Base-by-base conservation (phyloP, 2,797 vertebrate species). In the Sciurus vulgaris region DNA sequence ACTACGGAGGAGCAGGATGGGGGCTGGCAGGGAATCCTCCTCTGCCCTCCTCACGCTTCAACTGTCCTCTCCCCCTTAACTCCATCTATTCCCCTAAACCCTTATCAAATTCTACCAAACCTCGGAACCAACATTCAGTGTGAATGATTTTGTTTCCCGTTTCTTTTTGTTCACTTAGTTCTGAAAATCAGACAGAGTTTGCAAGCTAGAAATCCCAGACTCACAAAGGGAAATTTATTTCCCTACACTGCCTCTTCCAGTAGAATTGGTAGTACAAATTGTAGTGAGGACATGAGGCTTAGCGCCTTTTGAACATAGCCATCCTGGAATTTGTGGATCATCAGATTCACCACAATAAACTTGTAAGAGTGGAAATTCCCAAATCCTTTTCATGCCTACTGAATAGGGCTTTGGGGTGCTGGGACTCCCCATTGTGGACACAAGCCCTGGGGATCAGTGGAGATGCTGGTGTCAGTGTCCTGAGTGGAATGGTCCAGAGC, bases 151-250 rank as follows among this genome's bases (percentile, higher is more conserved):
- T 35, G 54, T 56, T 14, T 86, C 30, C 89, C 17, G 28, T 92
- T 54, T 90, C 56, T 70, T 65, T 89, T 81, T 92, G 79, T 77
- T 89, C 74, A 67, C 56, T 56, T 84, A 74, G 41, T 90, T 87
- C 70, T 92, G 33, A 92, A 63, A 84, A 78, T 17, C 35, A 81
- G 56, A 24, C 51, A 26, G 70, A 30, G 41, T 77, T 84, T 78
- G 38, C 54, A 72, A 85, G 35, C 3, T n/a, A 70, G 79, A 56
- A 63, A 49, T 56, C 28, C 47, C 65, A 33, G 63, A 0, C 22
- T 41, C 35, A 79, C 65, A 90, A 77, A 93, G 20, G 49, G 30
- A 22, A 38, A 24, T 65, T 72, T 13, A 49, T 72, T 65, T 72
- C 59, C 79, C 2, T n/a, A 12, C 0, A 3, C 18, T 8, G 5